phyloP scores from a whole-genome alignment of 1,140 invertebrate species.

The Neocloeon triangulifer region DNA sequence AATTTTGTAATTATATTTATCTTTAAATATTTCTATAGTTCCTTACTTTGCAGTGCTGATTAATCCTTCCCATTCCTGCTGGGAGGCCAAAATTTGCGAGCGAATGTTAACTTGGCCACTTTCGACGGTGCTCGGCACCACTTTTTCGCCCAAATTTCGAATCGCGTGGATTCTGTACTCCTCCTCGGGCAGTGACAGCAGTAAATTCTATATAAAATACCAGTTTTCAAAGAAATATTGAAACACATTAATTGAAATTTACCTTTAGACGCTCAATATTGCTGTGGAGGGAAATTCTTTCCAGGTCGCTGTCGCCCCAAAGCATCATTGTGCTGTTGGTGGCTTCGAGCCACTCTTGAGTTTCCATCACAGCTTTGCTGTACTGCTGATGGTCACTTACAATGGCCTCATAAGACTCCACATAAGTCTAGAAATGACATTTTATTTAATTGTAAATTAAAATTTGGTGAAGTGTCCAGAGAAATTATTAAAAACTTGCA shows the following conservation, averaged over 20 bases:
- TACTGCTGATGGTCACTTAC: constrained; percentile 85
- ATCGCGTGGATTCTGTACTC: constrained; percentile 61
- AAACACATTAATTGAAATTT: constrained; percentile 8
- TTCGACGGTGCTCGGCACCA: constrained; percentile 68
- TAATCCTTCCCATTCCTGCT: constrained; percentile 76
- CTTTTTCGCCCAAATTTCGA: constrained; percentile 59
- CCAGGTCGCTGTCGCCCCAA: constrained; percentile 69
- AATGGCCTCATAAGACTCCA: constrained; percentile 54
- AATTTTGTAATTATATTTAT: constrained; percentile 2
- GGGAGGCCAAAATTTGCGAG: constrained; percentile 62
- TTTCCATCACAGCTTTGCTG: constrained; percentile 67
- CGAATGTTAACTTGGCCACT: constrained; percentile 66
- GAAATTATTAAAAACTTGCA: neutral
- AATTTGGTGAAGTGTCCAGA: neutral
- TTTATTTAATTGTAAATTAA: too few species aligned
- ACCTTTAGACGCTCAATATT: constrained; percentile 76
- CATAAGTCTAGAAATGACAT: constrained; percentile 15
- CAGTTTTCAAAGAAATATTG: neutral
- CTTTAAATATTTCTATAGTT: neutral
- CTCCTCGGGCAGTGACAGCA: constrained; percentile 60
- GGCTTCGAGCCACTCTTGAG: constrained; percentile 76
- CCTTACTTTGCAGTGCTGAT: constrained; percentile 38
- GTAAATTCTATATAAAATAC: constrained; percentile 31
- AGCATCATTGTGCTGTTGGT: constrained; percentile 64
- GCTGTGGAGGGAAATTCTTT: constrained; percentile 68